Base-by-base conservation (phyloP, 2,113 vertebrate species). In the Riparia riparia region DNA sequence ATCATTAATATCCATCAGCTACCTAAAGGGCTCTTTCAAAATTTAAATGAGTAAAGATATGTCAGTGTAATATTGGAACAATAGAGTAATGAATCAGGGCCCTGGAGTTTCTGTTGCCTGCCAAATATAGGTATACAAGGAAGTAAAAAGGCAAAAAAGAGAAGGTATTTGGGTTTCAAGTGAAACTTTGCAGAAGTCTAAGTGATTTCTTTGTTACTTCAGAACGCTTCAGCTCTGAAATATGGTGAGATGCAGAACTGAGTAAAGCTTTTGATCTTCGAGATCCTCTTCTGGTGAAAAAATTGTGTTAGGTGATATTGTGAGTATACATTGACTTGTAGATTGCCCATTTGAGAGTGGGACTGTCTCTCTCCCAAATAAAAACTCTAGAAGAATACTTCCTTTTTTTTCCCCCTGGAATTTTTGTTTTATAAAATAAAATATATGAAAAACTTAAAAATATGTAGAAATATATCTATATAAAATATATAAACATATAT, bases 361-460 rank as follows among this genome's bases (percentile, higher is more conserved):
- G 6, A 19, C 14, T 18, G 3, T 44, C 34, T 72, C 9, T 50
- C 34, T 82, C 34, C 22, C 20, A 63, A 34, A 68, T 10, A 39
- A 78, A 85, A 82, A 12, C 51, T 74, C 12, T n/a, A 37, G 26
- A 50, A 81, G 66, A 66, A 50, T 13, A 6, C 2, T 13, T 22
- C 5, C 21, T 20, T 4, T 31, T 2, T 28, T 2, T 12, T 1
- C 9, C n/a, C 42, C 1, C 17, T 41, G 25, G 4, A 68, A 17
- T 42, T 85, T 86, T 78, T 15, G 14, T 76, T 76, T 58, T 25
- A 44, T 54, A 37, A 37, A 37, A 37, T 37, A 37, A 37, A 9
- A 37, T 37, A 37, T 37, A 37, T 37, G 9, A 37, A 37, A 37
- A 37, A 37, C 37, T 37, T 37, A 9, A 37, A 37, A 37, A 37